Percentiles rank a stretch among this genome's conserved stretches.
Evolutionary conservation across 2,888 invertebrate genomes (phyloP).

Genomic region (Hirtodrosophila histrioides): DNA sequence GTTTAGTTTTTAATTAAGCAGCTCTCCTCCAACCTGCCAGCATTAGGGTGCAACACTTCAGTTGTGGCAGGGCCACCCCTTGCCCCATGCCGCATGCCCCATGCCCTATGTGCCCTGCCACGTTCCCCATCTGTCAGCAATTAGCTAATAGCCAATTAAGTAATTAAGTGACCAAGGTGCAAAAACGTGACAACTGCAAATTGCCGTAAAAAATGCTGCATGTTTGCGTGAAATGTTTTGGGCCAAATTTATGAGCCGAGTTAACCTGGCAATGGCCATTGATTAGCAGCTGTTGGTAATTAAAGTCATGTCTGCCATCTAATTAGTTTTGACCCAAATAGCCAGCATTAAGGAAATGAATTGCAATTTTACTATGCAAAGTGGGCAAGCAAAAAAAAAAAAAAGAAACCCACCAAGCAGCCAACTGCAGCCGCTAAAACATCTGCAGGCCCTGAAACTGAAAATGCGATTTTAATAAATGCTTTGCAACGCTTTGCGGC

Average conservation of each 20-base stretch:
- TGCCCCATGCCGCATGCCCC: no score
- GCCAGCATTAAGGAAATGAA: conserved; percentile 68
- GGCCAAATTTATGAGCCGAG: conserved; percentile 18
- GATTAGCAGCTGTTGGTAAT: conserved; percentile 59
- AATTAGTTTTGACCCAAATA: conserved; percentile 72
- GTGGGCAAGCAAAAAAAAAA: conserved; percentile 20
- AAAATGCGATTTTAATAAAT: conserved; percentile 72
- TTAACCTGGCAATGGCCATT: conserved; percentile 47
- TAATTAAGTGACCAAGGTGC: conserved; percentile 61
- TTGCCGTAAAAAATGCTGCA: conserved; percentile 43
- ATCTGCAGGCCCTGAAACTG: conserved; percentile 31
- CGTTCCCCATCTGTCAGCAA: conserved; percentile 25
- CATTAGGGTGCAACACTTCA: neutral
- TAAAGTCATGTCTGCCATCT: conserved; percentile 60
- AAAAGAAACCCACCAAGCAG: conserved; percentile 4
- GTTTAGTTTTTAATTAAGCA: conserved; percentile 22
- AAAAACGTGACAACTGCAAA: conserved; percentile 57
- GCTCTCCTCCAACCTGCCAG: neutral
- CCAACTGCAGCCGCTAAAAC: conserved; percentile 12
- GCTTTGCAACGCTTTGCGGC: conserved; percentile 15
- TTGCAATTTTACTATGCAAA: conserved; percentile 56
- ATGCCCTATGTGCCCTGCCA: conserved; percentile 3
- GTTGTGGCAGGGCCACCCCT: no score
- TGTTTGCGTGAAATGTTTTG: conserved; percentile 43
- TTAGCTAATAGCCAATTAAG: conserved; percentile 76